Percentiles rank a stretch among this genome's conserved stretches.
Conservation (phyloP, 2,113 vertebrate species). For the Sakesphorus luctuosus region DNA sequence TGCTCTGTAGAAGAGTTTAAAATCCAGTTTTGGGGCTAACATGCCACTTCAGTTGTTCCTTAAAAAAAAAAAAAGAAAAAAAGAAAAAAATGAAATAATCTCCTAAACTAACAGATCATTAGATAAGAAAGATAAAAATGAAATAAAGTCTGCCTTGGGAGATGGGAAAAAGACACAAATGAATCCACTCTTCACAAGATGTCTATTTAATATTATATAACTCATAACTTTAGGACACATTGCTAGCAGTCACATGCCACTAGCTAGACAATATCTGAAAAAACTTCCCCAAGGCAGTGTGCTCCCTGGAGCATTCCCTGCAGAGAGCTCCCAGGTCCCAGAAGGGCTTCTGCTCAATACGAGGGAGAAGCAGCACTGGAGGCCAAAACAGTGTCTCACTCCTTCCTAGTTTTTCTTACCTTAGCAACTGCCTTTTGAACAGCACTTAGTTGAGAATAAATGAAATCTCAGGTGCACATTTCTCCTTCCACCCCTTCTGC, state of each 20-base stretch:
- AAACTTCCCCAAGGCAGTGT: background rate
- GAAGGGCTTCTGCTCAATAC: background rate
- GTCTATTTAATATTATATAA: background rate
- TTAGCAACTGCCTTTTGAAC: background rate
- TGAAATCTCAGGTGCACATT: background rate
- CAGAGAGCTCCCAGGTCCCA: background rate
- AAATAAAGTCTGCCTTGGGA: background rate
- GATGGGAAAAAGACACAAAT: background rate
- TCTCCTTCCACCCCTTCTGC: background rate
- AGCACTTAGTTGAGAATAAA: background rate
- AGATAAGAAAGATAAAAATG: background rate
- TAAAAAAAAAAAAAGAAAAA: background rate
- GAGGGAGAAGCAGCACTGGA: background rate
- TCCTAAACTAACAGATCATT: background rate
- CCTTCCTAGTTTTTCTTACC: background rate
- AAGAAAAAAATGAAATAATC: background rate
- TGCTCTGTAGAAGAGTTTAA: background rate
- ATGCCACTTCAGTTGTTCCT: background rate
- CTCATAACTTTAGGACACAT: too few species aligned
- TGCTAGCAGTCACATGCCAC: accelerated
- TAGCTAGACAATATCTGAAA: background rate
- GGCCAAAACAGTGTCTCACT: accelerated
- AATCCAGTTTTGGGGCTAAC: background rate
- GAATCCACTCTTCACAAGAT: background rate
- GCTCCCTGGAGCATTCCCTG: background rate